Evolutionary conservation across 2,888 invertebrate species (phyloP).

Genomic region (Amphipoea lucens): DNA sequence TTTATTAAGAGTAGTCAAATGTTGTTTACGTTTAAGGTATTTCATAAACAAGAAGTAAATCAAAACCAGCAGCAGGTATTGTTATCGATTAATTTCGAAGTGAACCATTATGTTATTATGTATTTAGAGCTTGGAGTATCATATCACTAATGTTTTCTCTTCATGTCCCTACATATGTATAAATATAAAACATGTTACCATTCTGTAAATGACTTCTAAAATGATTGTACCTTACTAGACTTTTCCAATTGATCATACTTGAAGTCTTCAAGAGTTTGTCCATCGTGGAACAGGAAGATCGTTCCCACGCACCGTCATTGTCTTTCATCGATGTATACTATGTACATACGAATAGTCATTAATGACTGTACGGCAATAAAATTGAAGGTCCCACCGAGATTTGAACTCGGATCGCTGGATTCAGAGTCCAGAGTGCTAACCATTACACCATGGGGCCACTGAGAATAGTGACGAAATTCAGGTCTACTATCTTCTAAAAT

Average conservation of each 20-base stretch:
- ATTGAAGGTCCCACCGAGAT: conserved; percentile 93
- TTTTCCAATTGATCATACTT: not conserved
- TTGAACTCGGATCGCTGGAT: conserved; percentile 95
- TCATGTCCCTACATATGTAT: too few relatives aligned
- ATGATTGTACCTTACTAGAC: not conserved
- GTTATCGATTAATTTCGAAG: too few relatives aligned
- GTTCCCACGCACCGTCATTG: not conserved
- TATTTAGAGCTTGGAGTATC: too few relatives aligned
- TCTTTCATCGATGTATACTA: not conserved
- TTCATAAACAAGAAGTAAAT: too few relatives aligned
- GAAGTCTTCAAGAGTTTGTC: not conserved
- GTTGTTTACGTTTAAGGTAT: too few relatives aligned
- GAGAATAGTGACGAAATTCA: not conserved
- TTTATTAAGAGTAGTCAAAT: too few relatives aligned
- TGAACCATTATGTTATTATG: too few relatives aligned
- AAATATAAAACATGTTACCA: not conserved
- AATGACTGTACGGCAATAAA: conserved; percentile 34
- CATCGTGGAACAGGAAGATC: not conserved
- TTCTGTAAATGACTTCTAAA: not conserved
- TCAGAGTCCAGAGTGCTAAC: conserved; percentile 95
- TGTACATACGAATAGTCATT: not conserved
- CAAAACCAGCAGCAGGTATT: too few relatives aligned
- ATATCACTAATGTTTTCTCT: too few relatives aligned
- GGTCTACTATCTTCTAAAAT: not conserved
- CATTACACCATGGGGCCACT: conserved; percentile 93